These are phyloP conservation scores for Eulemur rufifrons DNA, from an alignment of 2,113 vertebrate genomes.

Conservation along the genomic window DNA sequence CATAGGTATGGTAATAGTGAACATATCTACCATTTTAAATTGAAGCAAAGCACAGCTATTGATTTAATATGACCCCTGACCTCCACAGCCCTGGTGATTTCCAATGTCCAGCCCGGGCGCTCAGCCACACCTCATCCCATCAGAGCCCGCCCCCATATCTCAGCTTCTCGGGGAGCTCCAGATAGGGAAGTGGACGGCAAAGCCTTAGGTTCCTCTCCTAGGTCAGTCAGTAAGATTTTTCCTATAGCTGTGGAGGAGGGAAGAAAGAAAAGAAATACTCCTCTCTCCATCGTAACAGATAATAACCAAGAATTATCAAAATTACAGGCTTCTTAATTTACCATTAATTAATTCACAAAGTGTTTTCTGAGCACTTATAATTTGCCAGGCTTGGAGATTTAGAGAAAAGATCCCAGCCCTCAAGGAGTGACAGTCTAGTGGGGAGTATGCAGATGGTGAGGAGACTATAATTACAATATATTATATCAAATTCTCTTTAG, in stretches of 20 bases:
- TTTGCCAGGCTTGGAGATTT: background rate
- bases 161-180: background rate
- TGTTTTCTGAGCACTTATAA: slow-evolving; percentile 17
- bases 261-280: background rate
- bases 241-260: background rate
- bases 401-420: slow-evolving; percentile 10
- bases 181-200: background rate
- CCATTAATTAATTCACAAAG: slow-evolving; percentile 32
- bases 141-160: background rate
- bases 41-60: background rate
- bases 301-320: slow-evolving; percentile 40
- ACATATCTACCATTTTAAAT: background rate
- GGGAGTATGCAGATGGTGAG: background rate
- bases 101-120: background rate
- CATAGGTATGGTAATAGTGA: background rate
- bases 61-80: background rate
- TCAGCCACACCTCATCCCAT: background rate
- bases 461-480: background rate
- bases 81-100: background rate
- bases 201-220: background rate
- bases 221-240: background rate
- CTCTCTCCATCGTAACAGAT: background rate
- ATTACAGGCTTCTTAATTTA: slow-evolving; percentile 34
- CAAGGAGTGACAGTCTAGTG: background rate
- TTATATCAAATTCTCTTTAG: background rate